These are phyloP conservation scores for Leptopilina boulardi DNA, from an alignment of 1,140 invertebrate species.

Conservation along the genomic window DNA sequence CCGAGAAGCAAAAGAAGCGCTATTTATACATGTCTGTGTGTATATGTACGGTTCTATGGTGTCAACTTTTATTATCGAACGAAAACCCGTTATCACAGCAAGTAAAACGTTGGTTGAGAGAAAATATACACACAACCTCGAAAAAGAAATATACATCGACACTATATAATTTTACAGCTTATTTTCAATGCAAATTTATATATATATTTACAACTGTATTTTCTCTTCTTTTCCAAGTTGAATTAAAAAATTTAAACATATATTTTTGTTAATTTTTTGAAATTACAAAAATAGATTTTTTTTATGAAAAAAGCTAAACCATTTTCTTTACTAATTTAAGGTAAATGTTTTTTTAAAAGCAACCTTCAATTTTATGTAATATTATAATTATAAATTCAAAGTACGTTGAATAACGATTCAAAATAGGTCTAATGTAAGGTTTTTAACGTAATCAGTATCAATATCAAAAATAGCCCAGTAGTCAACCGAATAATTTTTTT, in stretches of 20 bases:
- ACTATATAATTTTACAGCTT: neutral
- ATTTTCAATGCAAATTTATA: neutral
- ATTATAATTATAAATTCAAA: too few species aligned
- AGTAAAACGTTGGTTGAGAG: slow-evolving; percentile 23
- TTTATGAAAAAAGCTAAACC: too few species aligned
- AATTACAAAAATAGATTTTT: too few species aligned
- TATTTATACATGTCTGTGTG: too few species aligned
- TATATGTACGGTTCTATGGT: slow-evolving; percentile 16
- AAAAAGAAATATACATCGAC: neutral
- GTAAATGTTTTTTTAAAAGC: too few species aligned
- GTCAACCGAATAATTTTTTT: too few species aligned
- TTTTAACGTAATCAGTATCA: too few species aligned
- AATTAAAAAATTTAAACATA: neutral
- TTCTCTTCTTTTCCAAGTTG: neutral
- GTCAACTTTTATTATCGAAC: slow-evolving; percentile 31
- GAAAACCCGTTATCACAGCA: slow-evolving; percentile 31
- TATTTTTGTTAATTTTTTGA: neutral
- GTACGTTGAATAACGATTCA: too few species aligned
- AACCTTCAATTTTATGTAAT: too few species aligned
- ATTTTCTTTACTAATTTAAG: too few species aligned
- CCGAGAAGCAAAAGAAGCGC: neutral
- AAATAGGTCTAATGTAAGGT: too few species aligned
- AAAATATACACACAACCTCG: neutral
- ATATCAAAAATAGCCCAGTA: too few species aligned
- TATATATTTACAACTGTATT: neutral